phyloP scores from a whole-genome alignment of 2,113 vertebrate genomes.

The Nothocercus julius region DNA sequence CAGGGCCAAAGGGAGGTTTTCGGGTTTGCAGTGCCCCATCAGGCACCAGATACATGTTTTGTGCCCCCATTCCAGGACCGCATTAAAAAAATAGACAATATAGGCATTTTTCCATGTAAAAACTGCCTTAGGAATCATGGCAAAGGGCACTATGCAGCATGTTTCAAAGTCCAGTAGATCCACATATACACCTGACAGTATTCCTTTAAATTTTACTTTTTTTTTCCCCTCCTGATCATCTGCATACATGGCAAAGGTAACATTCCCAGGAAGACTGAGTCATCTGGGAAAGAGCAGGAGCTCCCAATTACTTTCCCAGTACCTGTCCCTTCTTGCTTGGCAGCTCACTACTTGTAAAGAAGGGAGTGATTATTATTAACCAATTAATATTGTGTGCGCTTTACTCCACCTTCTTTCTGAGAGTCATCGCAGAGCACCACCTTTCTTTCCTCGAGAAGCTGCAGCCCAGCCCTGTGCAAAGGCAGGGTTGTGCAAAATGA shows the following conservation, averaged over 20 bases:
- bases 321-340: slow-evolving; percentile 68
- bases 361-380: neutral
- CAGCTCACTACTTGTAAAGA: neutral
- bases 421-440: neutral
- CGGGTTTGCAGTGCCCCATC: neutral
- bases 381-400: neutral
- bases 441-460: neutral
- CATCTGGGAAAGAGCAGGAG: slow-evolving; percentile 67
- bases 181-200: neutral
- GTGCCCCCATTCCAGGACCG: neutral
- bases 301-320: neutral
- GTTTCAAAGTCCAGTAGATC: neutral
- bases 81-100: neutral
- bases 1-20: neutral
- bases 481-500: neutral
- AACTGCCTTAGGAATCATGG: neutral
- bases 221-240: neutral
- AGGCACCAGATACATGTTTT: neutral
- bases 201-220: slow-evolving; percentile 5
- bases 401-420: neutral
- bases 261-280: slow-evolving; percentile 64
- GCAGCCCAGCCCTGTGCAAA: neutral
- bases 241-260: slow-evolving; percentile 40
- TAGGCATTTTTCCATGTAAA: neutral
- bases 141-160: neutral